Base-by-base conservation (phyloP, 2,888 invertebrate genomes). In the Erebia epiphron region DNA sequence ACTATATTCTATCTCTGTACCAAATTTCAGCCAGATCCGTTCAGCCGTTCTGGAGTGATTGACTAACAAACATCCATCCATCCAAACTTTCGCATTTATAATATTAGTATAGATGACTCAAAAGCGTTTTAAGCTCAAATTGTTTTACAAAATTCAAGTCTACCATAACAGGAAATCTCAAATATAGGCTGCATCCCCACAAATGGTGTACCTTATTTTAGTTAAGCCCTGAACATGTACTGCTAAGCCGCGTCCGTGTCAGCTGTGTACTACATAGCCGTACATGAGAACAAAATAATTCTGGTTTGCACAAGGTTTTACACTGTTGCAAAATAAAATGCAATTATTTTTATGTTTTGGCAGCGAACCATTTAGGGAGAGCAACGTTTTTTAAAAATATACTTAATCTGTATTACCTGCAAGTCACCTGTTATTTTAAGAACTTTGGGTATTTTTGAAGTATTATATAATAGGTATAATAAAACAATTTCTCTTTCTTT, bases 161-260 rank as follows among this genome's bases (percentile, higher is more conserved):
- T 5, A 41, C 60, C 60, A 16, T 60, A 60, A 18, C 43, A 60
- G 60, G 60, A 60, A 16, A 41, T 41, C 16, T 60, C 43, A 60
- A 16, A 60, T 60, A 60, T 35, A 16, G 60, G 41, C 43, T 60
- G 26, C 11, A 49, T 63, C 14, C 50, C 26, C 62, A 60, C 63
- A 73, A 64, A 72, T 52, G 62, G 52, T 62, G 67, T 68, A 76
- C 73, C 73, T 67, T 67, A 76, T 73, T 76, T 72, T 70, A 72
- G 63, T 65, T 72, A 75, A 74, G 71, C 73, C 65, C 57, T 56
- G 63, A 72, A 73, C 61, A 74, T 73, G 75, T 75, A 78, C 75
- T 80, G 79, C 78, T 79, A 80, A 79, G 77, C 80, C 79, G 75
- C 69, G 77, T 78, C 76, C 79, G 79, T 79, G 81, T 81, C 76